These are phyloP conservation scores for Melanotaenia pygmaea DNA, from an alignment of 2,797 vertebrate species.

Conservation along the genomic window DNA sequence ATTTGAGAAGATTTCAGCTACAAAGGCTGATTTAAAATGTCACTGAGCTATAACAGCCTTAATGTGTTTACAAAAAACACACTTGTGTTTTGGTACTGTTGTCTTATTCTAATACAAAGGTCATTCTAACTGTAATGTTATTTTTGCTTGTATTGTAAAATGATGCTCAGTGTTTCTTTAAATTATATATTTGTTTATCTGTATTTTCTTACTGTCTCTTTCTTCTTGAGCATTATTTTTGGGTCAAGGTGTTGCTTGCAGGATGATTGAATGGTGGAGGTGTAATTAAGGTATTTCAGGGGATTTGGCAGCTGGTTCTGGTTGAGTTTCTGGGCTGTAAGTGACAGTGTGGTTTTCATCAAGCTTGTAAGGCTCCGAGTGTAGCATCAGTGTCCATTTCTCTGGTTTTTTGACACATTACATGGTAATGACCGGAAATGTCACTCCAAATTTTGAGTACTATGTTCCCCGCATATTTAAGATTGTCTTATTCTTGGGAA, in stretches of 20 bases:
- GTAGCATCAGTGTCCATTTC: background rate
- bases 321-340: background rate
- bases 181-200: background rate
- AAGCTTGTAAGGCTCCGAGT: background rate
- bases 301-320: background rate
- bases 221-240: background rate
- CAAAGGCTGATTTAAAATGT: too few species aligned
- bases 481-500: background rate
- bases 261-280: background rate
- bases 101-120: background rate
- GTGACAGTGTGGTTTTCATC: background rate
- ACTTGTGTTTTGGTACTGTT: background rate
- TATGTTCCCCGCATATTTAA: background rate
- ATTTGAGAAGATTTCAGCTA: too few species aligned
- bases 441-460: conserved; percentile 4
- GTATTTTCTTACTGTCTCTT: background rate
- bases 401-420: background rate
- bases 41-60: too few species aligned
- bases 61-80: background rate
- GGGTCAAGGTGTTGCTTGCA: background rate
- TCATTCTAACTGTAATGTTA: background rate
- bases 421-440: background rate
- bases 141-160: background rate
- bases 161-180: background rate
- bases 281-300: background rate